These are phyloP conservation scores for Glandiceps talaboti DNA, from an alignment of 53 echinoderm and acorn worm species.

Conservation along the genomic window DNA sequence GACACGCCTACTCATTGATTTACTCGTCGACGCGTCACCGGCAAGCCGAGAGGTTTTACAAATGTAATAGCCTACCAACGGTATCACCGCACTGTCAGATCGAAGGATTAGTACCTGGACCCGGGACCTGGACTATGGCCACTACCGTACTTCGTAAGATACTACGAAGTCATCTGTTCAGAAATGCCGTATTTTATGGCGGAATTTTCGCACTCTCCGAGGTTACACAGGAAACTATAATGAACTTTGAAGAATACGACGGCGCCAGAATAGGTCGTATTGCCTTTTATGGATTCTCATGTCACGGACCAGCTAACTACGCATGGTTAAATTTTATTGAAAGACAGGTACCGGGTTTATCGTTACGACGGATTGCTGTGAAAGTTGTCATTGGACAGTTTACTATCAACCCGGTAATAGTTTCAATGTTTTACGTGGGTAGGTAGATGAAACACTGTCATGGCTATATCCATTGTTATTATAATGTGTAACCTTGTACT, in stretches of 20 bases:
- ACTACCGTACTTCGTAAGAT: not conserved
- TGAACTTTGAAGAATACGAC: constrained; percentile 1
- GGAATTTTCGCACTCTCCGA: constrained; percentile 60
- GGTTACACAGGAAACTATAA: constrained; percentile 62
- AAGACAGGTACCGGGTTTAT: constrained; percentile 37
- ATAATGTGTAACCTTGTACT: too few relatives aligned
- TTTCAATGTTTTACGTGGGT: constrained; percentile 72
- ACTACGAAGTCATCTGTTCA: not conserved
- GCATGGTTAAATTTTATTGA: constrained; percentile 85
- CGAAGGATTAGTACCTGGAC: too few relatives aligned
- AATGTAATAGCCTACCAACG: too few relatives aligned
- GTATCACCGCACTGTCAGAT: too few relatives aligned
- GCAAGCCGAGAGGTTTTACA: too few relatives aligned
- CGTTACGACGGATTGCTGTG: constrained; percentile 39
- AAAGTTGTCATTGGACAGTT: constrained; percentile 63
- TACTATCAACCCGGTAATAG: constrained; percentile 43
- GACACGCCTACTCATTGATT: too few relatives aligned
- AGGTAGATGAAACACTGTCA: too few relatives aligned
- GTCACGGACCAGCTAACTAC: constrained; percentile 71
- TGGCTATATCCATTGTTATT: too few relatives aligned
- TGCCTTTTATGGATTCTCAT: constrained; percentile 53
- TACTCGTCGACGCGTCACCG: too few relatives aligned
- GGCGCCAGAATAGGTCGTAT: constrained; percentile 37
- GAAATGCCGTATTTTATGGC: constrained; percentile 8
- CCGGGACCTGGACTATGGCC: too few relatives aligned